These are phyloP conservation scores for Drosophila heteroneura DNA, from an alignment of 2,888 invertebrate genomes.

Conservation along the genomic window DNA sequence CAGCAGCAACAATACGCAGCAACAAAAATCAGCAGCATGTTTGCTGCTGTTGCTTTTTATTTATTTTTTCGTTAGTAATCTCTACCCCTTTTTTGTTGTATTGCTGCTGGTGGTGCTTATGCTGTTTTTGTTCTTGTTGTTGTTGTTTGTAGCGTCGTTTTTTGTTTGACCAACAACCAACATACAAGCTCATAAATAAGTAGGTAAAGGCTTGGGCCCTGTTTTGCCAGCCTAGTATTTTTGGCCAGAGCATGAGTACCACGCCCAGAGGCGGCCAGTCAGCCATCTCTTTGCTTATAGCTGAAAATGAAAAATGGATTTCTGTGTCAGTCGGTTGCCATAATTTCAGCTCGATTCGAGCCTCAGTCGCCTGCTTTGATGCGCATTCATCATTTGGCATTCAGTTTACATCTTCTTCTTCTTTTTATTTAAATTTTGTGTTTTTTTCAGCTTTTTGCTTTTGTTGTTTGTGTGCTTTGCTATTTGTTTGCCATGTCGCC, in stretches of 20 bases:
- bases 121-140: conserved; percentile 28
- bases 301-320: conserved; percentile 80
- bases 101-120: conserved; percentile 38
- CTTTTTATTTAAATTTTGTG: neutral
- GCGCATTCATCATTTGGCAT: conserved; percentile 78
- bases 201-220: conserved; percentile 67
- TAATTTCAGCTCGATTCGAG: conserved; percentile 68
- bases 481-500: conserved; percentile 56
- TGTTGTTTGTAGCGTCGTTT: conserved; percentile 34
- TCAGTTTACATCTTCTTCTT: conserved; percentile 41
- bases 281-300: conserved; percentile 56
- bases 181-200: conserved; percentile 78
- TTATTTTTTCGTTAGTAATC: conserved; percentile 75
- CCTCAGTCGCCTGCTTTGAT: conserved; percentile 55
- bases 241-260: neutral
- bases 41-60: conserved; percentile 65
- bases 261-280: conserved; percentile 6
- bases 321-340: conserved; percentile 81
- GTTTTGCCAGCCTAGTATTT: conserved; percentile 21
- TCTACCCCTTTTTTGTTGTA: conserved; percentile 63
- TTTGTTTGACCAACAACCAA: conserved; percentile 75
- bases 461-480: conserved; percentile 36
- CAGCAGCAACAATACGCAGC: conserved; percentile 24
- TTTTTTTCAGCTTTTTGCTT: conserved; percentile 18
- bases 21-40: conserved; percentile 66